A percentile compares a stretch with the other conserved stretches of the same genome.
These are phyloP conservation scores for Temnothorax longispinosus DNA, from an alignment of 1,140 invertebrate genomes.

Conservation along the genomic window DNA sequence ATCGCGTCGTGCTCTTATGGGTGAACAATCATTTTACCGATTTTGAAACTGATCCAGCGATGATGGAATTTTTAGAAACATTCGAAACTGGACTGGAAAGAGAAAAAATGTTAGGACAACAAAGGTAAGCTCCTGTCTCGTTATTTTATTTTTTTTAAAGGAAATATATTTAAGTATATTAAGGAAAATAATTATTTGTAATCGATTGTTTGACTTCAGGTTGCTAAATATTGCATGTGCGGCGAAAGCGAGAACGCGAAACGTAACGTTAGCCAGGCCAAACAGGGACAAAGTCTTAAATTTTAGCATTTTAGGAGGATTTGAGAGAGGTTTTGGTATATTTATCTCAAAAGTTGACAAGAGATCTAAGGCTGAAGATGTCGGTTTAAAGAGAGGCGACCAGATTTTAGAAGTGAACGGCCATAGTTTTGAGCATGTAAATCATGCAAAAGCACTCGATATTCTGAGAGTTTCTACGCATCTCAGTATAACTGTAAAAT, in stretches of 20 bases:
- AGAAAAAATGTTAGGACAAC: conserved; percentile 94
- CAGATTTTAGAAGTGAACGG: conserved; percentile 99
- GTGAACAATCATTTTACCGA: conserved; percentile 99
- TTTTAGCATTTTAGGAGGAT: conserved; percentile 97
- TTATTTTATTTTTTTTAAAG: conserved; percentile 5
- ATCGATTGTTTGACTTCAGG: conserved; percentile 84
- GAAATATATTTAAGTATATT: background rate
- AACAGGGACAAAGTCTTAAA: conserved; percentile 96
- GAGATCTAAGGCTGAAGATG: conserved; percentile 96
- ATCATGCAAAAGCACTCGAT: conserved; percentile 95
- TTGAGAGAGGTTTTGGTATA: conserved; percentile 95
- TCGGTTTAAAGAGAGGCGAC: conserved; percentile 98
- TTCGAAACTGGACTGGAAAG: conserved; percentile 95
- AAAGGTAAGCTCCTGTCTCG: conserved; percentile 82
- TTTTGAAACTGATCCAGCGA: conserved; percentile 97
- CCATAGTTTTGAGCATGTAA: conserved; percentile 97
- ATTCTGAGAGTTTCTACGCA: conserved; percentile 97
- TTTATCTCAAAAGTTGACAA: conserved; percentile 98
- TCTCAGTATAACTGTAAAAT: conserved; percentile 98
- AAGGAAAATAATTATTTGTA: background rate
- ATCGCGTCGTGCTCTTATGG: conserved; percentile 98
- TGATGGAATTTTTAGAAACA: conserved; percentile 98
- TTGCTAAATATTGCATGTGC: conserved; percentile 98
- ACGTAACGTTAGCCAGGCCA: conserved; percentile 95
- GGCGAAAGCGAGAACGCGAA: conserved; percentile 96